Conservation (phyloP, 2,888 invertebrate species). For the Quadriops clusia region DNA sequence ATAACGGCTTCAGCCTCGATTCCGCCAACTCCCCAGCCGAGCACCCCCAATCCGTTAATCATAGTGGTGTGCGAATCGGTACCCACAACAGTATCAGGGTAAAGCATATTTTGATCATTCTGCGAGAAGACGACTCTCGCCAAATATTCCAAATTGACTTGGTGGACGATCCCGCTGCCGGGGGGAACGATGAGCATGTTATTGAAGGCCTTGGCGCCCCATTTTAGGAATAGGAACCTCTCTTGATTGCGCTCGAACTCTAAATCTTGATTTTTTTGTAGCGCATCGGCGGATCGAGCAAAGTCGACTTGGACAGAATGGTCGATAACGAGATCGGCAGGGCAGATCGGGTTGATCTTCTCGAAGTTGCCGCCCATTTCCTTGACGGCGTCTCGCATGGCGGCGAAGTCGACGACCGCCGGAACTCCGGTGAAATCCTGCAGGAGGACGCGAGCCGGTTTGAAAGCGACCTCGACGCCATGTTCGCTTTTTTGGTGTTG, state of each 20-base stretch:
- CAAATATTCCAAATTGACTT: slow-evolving; percentile 93
- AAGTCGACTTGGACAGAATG: slow-evolving; percentile 98
- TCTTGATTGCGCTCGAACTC: slow-evolving; percentile 95
- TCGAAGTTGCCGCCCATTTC: slow-evolving; percentile 77
- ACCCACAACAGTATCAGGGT: slow-evolving; percentile 73
- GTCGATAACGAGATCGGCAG: slow-evolving; percentile 95
- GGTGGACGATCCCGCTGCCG: slow-evolving; percentile 96
- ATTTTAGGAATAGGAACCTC: slow-evolving; percentile 93
- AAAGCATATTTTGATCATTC: slow-evolving; percentile 42
- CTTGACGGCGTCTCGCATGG: slow-evolving; percentile 93
- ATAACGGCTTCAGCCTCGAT: slow-evolving; percentile 99
- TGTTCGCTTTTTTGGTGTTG: slow-evolving; percentile 51
- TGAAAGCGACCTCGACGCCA: slow-evolving; percentile 88
- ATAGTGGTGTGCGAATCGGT: slow-evolving; percentile 99
- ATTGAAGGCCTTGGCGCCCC: slow-evolving; percentile 91
- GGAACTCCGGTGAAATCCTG: slow-evolving; percentile 95
- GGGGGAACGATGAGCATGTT: slow-evolving; percentile 98
- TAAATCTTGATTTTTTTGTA: slow-evolving; percentile 83
- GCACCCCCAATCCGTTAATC: slow-evolving; percentile 93
- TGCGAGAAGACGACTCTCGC: slow-evolving; percentile 79
- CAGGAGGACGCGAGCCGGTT: slow-evolving; percentile 88
- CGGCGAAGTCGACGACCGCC: slow-evolving; percentile 96
- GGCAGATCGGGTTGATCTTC: slow-evolving; percentile 93
- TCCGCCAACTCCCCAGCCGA: slow-evolving; percentile 94
- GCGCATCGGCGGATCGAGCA: slow-evolving; percentile 66